Base-by-base conservation (phyloP, 2,113 vertebrate species). In the Hyperoodon ampullatus region DNA sequence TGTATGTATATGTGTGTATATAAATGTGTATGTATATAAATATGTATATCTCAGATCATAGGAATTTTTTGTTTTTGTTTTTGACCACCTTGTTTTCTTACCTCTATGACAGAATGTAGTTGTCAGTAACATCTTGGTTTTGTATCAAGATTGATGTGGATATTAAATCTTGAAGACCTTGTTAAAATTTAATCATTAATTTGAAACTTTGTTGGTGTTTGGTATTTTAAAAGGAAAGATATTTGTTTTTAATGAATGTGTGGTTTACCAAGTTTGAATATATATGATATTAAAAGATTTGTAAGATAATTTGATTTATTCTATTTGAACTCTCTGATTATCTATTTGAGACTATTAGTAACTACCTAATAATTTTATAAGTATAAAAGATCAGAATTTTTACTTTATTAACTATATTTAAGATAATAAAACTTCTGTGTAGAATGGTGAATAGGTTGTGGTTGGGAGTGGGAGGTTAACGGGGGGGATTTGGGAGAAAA, bases 181-280 rank as follows among this genome's bases (percentile, higher is more conserved):
- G 35, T 95, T 96, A 95, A 86, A 95, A 92, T 66, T 65, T 74
- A 87, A 82, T 90, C 10, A 82, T 63, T 66, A 35, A 93, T 66
- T 91, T 96, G 94, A 96, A 87, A 93, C 80, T 68, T 77, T 81
- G 42, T 90, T 93, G 35, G 7, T 15, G 85, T 93, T 91, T 92
- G 35, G 33, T 81, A 83, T 90, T 92, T 93, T 55, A 72, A 6
- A 68, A 71, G n/a, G 18, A 97, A 90, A 93, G n/a, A 71, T 81
- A 88, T 0, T 93, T 92, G 8, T 88, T 90, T 96, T 84, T 28
- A 83, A 44, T 80, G n/a, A 95, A 14, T 74, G 12, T 55, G 39
- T 97, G 12, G 12, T 74, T 96, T 93, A 82, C 21, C 77, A 58
- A 93, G 39, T 75, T 94, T 96, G 61, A 93, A 70, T 78, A 85